Evolutionary conservation across 37 sponge, comb jelly and placozoan genomes (phyloP), one percentile per base, ranked within the genome.

Genomic region (Chondrilla cf. caribensis): DNA sequence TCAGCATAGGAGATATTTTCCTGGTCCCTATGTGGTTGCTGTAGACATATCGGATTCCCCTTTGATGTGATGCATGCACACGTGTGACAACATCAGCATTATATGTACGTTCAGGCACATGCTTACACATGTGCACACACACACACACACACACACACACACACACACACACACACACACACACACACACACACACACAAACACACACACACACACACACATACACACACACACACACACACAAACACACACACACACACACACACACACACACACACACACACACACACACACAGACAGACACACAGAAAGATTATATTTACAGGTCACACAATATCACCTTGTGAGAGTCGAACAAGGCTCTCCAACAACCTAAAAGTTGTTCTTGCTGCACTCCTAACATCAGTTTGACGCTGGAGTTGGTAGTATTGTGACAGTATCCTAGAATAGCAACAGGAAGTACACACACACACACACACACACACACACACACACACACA

Each of bases 291-390:
- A 47, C 51, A 47, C 51, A 47, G 9, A 62, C 64, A 62, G 6
- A 62, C 64, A 62, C 64, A n/a, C 25, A n/a, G 18, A 29, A 5
- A 2, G 31, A 77, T 18, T 19, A 55, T 39, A 21, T 43, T n/a
- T n/a, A n/a, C n/a, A n/a, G n/a, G n/a, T n/a, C n/a, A n/a, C n/a
- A n/a, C n/a, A n/a, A n/a, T n/a, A n/a, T n/a, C n/a, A 87, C 91
- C 91, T 81, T 93, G 94, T 64, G 90, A 83, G n/a, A 90, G 80
- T 58, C 97, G 82, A 28, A 96, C 94, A 0, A 90, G 79, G 78
- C 97, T 96, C 86, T 96, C 97, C 78, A 96, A 73, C 35, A 96
- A 67, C 43, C 97, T 87, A 43, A 96, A 65, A 18, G 97, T 96
- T 1, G 97, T 96, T 25, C 97, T 88, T 22, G 94, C 91, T 68